These are phyloP conservation scores for Sarcophaga rosellei DNA, from an alignment of 2,888 invertebrate species.

Conservation along the genomic window DNA sequence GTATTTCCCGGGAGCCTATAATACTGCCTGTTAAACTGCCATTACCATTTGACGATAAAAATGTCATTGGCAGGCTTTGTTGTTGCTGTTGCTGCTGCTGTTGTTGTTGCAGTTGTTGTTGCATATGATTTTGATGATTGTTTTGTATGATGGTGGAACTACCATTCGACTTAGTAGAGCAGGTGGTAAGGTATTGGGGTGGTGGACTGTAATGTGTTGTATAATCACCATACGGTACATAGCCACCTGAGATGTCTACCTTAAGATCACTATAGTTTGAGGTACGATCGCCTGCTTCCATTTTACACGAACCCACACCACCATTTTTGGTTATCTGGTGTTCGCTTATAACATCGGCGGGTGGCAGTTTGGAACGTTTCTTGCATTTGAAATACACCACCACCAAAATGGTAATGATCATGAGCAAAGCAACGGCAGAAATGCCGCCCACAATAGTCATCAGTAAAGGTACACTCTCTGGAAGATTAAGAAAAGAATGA, in stretches of 20 bases:
- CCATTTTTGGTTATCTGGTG: constrained; percentile 81
- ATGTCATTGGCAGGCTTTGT: constrained; percentile 79
- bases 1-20: constrained; percentile 79
- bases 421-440: constrained; percentile 91
- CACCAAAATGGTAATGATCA: constrained; percentile 90
- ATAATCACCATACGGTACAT: constrained; percentile 91
- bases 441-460: constrained; percentile 91
- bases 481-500: constrained; percentile 72
- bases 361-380: constrained; percentile 79
- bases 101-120: constrained; percentile 77
- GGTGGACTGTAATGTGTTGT: constrained; percentile 94
- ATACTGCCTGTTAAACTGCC: constrained; percentile 80
- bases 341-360: constrained; percentile 81
- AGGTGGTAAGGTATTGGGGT: constrained; percentile 81
- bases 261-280: constrained; percentile 96
- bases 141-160: constrained; percentile 78
- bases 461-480: constrained; percentile 90
- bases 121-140: constrained; percentile 78
- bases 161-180: constrained; percentile 79
- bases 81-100: constrained; percentile 74
- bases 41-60: constrained; percentile 76
- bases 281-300: constrained; percentile 88
- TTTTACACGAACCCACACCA: constrained; percentile 81
- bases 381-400: constrained; percentile 88
- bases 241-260: constrained; percentile 89